Evolutionary conservation across 2,888 invertebrate species (phyloP).

Genomic region (Ophion ellenae): DNA sequence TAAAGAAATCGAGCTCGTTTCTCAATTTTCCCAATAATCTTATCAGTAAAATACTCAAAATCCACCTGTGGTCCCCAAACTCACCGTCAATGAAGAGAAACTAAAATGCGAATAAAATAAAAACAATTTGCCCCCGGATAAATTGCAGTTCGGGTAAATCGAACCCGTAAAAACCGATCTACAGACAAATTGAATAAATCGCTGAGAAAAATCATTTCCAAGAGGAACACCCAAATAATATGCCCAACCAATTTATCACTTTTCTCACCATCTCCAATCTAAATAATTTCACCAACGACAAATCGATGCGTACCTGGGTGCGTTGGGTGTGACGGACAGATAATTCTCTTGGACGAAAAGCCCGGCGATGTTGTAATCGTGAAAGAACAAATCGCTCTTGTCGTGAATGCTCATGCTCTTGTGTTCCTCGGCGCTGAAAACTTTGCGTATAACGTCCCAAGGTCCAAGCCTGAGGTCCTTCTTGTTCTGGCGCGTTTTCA

Average conservation of each 20-base stretch:
- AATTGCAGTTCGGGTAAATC: too few relatives aligned
- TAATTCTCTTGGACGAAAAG: conserved; percentile 99
- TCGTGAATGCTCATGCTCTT: conserved; percentile 91
- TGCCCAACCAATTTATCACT: too few relatives aligned
- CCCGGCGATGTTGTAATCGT: conserved; percentile 98
- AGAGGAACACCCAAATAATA: neutral
- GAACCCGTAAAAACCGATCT: too few relatives aligned
- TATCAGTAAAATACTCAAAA: too few relatives aligned
- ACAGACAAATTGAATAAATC: neutral
- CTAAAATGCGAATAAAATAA: too few relatives aligned
- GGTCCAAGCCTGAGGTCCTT: conserved; percentile 96
- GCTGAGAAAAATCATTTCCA: neutral
- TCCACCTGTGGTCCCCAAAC: too few relatives aligned
- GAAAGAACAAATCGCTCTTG: conserved; percentile 96
- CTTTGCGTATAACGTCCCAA: conserved; percentile 96
- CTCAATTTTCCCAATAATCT: too few relatives aligned
- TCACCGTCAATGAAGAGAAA: too few relatives aligned
- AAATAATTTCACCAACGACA: neutral
- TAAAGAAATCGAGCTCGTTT: too few relatives aligned
- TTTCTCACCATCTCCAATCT: too few relatives aligned
- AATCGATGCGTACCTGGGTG: conserved; percentile 86
- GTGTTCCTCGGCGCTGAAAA: conserved; percentile 93
- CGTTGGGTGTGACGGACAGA: conserved; percentile 90
- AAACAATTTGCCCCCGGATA: too few relatives aligned
- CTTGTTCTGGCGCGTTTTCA: conserved; percentile 84